Base-by-base conservation (phyloP, 2,888 invertebrate species). In the Erynnis tages region DNA sequence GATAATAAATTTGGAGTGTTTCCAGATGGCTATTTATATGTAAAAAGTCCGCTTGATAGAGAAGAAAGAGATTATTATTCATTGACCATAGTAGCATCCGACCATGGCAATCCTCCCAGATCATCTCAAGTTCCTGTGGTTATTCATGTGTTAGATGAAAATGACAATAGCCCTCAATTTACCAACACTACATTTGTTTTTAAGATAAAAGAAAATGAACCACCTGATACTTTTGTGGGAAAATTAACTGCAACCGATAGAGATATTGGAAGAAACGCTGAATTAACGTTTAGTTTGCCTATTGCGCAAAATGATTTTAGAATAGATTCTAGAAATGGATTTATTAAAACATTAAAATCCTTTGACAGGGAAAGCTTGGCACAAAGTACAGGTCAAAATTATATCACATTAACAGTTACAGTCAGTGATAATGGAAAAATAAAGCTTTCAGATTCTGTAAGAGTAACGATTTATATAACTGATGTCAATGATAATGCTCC, bases 141-240 rank as follows among this genome's bases (percentile, higher is more conserved):
- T 11, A 94, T 98, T 57, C 97, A 97, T 72, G 93, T 98, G 14
- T 93, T 97, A 56, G 99, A 98, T 83, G 97, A 98, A 84, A 99
- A 99, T 80, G 98, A 99, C 82, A 97, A 98, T 78, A 93, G 94
- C 21, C 99, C 99, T 0, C 93, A 94, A 73, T 99, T 99, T 81
- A 94, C 94, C 1, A 97, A 98, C 66, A 92, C 93, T 21, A 96
- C 96, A 10, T 99, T 98, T 80, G 94, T 94, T 54, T 97, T 98
- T 73, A 95, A 93, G 76, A 93, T 98, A 11, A 93, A 94, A 46
- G 97, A 97, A 84, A 97, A 97, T 78, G 95, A 96, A 60, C 94
- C 95, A 1, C 92, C 94, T 0, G 96, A 96, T 76, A 95, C 97
- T 0, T 97, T 97, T 81, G 96, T 99, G 19, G 97, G 98, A 1